Evolutionary conservation across 2,797 vertebrate species (phyloP).

Genomic region (Borostomias antarcticus): DNA sequence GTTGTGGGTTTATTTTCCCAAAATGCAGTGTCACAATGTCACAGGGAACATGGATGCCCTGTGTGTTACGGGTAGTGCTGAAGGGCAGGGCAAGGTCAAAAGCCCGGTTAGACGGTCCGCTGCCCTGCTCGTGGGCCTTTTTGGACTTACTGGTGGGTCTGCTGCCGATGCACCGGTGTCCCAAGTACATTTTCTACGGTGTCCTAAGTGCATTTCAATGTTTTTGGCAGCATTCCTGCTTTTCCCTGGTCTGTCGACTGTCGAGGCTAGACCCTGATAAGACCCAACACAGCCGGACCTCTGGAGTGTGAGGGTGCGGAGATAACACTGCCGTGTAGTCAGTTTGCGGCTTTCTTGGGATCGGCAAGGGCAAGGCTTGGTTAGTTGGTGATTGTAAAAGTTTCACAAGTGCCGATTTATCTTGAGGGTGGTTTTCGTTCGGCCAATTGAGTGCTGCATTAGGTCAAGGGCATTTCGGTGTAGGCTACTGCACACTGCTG

Average conservation of each 20-base stretch:
- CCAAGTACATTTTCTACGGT: neutral
- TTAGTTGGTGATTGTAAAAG: neutral
- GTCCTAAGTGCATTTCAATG: neutral
- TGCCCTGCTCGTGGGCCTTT: neutral
- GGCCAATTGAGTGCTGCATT: neutral
- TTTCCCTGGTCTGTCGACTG: conserved; percentile 17
- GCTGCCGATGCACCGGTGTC: neutral
- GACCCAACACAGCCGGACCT: conserved; percentile 15
- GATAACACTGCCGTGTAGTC: conserved; percentile 50
- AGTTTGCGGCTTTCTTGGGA: neutral
- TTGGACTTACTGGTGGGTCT: neutral
- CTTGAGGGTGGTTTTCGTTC: neutral
- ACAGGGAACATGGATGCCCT: conserved; percentile 12
- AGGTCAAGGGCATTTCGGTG: neutral
- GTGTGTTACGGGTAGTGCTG: neutral
- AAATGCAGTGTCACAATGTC: neutral
- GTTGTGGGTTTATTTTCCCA: conserved; percentile 9
- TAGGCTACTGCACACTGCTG: neutral
- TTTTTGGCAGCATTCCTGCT: neutral
- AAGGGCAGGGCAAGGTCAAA: conserved; percentile 35
- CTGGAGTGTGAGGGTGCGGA: conserved; percentile 25
- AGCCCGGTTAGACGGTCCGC: neutral
- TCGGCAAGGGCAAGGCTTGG: conserved; percentile 3
- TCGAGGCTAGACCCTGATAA: conserved; percentile 63
- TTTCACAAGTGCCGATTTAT: neutral